phyloP scores from a whole-genome alignment of 2,113 vertebrate genomes.

The Alaudala cheleensis region DNA sequence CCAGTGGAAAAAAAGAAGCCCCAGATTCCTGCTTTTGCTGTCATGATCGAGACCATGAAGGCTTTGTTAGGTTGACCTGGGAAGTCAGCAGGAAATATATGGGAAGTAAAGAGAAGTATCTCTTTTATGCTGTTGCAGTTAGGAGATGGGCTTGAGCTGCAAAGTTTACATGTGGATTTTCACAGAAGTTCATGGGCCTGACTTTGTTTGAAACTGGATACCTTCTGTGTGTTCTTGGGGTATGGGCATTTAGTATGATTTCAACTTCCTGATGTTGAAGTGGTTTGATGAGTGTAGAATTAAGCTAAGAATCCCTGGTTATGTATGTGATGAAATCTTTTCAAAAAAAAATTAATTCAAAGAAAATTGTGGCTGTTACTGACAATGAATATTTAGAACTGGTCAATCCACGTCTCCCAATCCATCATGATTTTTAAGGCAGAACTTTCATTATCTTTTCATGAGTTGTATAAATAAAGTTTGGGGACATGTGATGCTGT shows the following conservation, averaged over 20 bases:
- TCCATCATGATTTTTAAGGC: background rate
- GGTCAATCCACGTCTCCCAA: background rate
- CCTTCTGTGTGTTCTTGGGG: background rate
- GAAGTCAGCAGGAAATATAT: background rate
- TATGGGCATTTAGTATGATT: background rate
- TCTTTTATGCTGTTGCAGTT: background rate
- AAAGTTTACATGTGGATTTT: background rate
- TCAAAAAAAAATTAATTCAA: background rate
- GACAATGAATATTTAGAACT: background rate
- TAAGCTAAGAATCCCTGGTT: background rate
- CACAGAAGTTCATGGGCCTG: background rate
- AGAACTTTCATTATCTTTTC: background rate
- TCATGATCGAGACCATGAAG: background rate
- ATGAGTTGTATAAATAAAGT: background rate
- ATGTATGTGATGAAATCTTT: background rate
- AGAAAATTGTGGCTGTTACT: background rate
- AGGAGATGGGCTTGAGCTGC: background rate
- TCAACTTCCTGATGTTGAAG: background rate
- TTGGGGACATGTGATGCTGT: fast-evolving
- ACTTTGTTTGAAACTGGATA: background rate
- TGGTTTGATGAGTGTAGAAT: background rate
- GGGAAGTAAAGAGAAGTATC: background rate
- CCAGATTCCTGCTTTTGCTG: background rate
- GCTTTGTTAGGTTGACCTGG: background rate
- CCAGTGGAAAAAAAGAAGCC: fast-evolving